Base-by-base conservation (phyloP, 2,113 vertebrate species). In the Cinclus mexicanus region DNA sequence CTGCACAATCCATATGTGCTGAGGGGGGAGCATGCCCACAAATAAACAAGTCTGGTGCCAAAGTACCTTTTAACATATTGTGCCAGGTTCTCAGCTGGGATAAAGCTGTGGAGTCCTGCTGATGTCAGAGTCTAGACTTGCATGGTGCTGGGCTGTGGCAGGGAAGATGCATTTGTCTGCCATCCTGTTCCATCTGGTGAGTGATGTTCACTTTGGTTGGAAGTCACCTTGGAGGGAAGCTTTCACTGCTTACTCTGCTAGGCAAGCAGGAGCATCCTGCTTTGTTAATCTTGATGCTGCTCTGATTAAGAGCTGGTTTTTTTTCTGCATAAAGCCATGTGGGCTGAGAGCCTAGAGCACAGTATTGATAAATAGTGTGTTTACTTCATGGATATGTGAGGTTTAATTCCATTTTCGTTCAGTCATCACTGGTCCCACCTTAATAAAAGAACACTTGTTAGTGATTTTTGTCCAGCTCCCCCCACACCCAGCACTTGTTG, bases 161-260 rank as follows among this genome's bases (percentile, higher is more conserved):
- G 68, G 49, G 67, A 81, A 88, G 77, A 87, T 87, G 64, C 42
- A 74, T 86, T 77, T 64, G 60, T 80, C 76, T 97, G 93, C 76
- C 28, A 0, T 90, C 28, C 69, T 89, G 49, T 65, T 94, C 83
- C 83, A 87, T 76, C 69, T 91, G 83, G 81, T 82, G 61, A 84
- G 65, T 2, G 3, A 37, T 53, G 69, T 83, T 89, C 14, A 2
- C 24, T 84, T 37, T 10, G 29, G 4, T 22, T 91, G 93, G 83
- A 89, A 96, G 91, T 95, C 94, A 95, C 89, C 95, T 92, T 95
- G 94, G 28, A 91, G 83, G 56, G 60, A 90, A 89, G 83, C 60
- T 89, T 90, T 81, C 33, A n/a, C 22, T 81, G 70, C 78, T 91
- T 70, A 29, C 49, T 67, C 76, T 86, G 59, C 72, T 60, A 74